Evolutionary conservation across 2,113 vertebrate genomes (phyloP), one percentile per base, ranked within the genome.

Genomic region (Cairina moschata): DNA sequence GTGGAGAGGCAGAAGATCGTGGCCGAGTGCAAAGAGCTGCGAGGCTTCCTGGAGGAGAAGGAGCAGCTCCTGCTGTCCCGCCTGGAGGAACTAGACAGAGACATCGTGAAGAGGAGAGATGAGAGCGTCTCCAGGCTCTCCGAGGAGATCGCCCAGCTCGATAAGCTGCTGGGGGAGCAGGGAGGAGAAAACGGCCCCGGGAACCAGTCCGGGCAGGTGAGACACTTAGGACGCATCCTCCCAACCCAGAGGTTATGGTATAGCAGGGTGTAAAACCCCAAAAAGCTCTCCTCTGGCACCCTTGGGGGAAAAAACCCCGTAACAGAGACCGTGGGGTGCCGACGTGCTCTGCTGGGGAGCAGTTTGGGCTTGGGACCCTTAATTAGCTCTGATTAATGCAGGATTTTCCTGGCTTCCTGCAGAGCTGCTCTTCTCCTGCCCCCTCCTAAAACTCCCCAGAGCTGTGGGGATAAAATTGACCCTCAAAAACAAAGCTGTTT

Each of bases 1-100:
- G 90, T 77, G 75, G 94, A 94, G 74, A 72, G 90, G 67, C 91
- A 90, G 94, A 95, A 90, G 65, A 89, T 94, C 0, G 79, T 94
- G 58, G 91, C 86, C 0, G 96, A 92, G 38, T 93, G 86, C 67
- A 91, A 87, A 79, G 94, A 84, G 52, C 84, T 95, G 23, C 67
- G 85, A 31, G 79, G 48, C 0, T 93, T 93, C 74, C 52, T 94
- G 91, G 83, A 80, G 44, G 90, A 92, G 71, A 95, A 95, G 91
- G 94, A 88, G 69, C 91, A 92, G 71, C 77, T 94, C 2, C 72
- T 95, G 28, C 75, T 96, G 5, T 68, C 86, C 14, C 67, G 94
- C 2, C 52, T 97, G 86, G 91, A 94, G 5, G 82, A 90, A 17
- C 34, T 97, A 4, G 90, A 96, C 22, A 65, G 42, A 23, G 96